A percentile compares a stretch with the other conserved stretches of the same genome.
phyloP scores from a whole-genome alignment of 2,888 invertebrate species.

The Chorisops tibialis region DNA sequence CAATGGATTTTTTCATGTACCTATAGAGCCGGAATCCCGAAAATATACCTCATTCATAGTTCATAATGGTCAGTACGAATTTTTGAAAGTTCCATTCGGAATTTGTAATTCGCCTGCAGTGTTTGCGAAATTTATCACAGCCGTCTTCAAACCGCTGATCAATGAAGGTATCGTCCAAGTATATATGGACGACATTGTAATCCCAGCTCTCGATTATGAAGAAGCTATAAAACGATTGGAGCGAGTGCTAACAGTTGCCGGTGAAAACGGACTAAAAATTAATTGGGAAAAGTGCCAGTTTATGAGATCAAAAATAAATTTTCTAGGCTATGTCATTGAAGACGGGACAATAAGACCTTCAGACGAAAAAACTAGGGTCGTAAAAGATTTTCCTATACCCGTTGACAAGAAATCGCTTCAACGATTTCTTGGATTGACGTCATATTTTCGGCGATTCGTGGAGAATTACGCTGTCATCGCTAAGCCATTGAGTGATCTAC shows the following conservation, averaged over 20 bases:
- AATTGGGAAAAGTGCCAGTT: slow-evolving; percentile 35
- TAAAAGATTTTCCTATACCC: slow-evolving; percentile 37
- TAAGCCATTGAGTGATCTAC: slow-evolving; percentile 39
- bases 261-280: slow-evolving; percentile 27
- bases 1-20: too few species aligned
- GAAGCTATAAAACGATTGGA: slow-evolving; percentile 26
- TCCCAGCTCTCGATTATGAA: slow-evolving; percentile 31
- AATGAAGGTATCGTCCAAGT: background rate
- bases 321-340: slow-evolving; percentile 33
- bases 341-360: slow-evolving; percentile 27
- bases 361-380: slow-evolving; percentile 18
- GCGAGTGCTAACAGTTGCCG: slow-evolving; percentile 22
- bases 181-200: slow-evolving; percentile 41
- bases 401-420: slow-evolving; percentile 37
- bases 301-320: slow-evolving; percentile 30
- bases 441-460: slow-evolving; percentile 44
- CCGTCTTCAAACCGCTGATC: too few species aligned
- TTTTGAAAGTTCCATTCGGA: too few species aligned
- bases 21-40: too few species aligned
- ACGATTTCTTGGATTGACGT: slow-evolving; percentile 42
- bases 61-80: too few species aligned
- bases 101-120: too few species aligned
- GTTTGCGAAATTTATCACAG: too few species aligned
- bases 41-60: too few species aligned
- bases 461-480: slow-evolving; percentile 39